These are phyloP conservation scores for Notechis scutatus DNA, from an alignment of 2,113 vertebrate species.

Conservation along the genomic window DNA sequence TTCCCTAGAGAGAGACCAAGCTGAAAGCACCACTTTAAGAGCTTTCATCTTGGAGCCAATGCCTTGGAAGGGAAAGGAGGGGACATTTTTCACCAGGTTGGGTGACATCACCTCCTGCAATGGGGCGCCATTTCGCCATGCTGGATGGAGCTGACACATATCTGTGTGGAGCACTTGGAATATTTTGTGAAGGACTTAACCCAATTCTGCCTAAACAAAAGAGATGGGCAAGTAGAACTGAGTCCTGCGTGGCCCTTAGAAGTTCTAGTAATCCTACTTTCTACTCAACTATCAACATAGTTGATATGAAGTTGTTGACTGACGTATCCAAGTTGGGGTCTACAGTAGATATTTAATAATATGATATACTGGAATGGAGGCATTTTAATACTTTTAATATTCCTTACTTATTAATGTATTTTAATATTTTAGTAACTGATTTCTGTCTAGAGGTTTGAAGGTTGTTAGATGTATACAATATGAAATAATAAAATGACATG, in stretches of 20 bases:
- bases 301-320: neutral
- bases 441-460: neutral
- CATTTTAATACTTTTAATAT: neutral
- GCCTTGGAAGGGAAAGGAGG: neutral
- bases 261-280: neutral
- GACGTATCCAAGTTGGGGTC: neutral
- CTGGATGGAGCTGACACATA: neutral
- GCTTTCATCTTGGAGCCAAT: no score
- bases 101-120: neutral
- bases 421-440: neutral
- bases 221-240: neutral
- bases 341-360: neutral
- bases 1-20: neutral
- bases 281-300: neutral
- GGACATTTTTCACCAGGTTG: neutral
- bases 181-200: neutral
- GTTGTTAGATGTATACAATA: neutral
- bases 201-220: neutral
- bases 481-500: neutral
- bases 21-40: neutral
- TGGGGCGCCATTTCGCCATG: neutral
- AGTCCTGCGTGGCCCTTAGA: neutral
- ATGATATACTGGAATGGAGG: neutral
- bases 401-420: neutral
- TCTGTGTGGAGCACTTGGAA: neutral